Conservation (phyloP, 2,888 invertebrate genomes). For the Teleogryllus oceanicus region DNA sequence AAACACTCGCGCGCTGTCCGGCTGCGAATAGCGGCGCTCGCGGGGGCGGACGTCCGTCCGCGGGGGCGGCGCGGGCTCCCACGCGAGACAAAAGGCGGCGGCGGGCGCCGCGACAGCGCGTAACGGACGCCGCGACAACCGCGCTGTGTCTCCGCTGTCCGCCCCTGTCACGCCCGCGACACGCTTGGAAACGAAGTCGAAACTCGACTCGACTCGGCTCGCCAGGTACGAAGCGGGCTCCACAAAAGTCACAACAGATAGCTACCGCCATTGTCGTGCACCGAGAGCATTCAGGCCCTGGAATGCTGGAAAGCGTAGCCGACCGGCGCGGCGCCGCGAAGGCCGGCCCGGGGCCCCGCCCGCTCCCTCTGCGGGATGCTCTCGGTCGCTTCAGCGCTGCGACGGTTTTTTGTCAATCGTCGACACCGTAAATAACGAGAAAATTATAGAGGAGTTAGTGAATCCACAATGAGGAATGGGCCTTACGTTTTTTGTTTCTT, state of each 20-base stretch:
- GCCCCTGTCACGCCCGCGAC: background rate
- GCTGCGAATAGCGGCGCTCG: background rate
- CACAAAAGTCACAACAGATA: background rate
- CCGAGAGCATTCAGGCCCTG: background rate
- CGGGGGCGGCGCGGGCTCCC: background rate
- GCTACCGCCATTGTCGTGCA: background rate
- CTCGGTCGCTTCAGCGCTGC: too few species aligned
- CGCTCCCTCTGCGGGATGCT: too few species aligned
- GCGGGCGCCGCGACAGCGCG: background rate
- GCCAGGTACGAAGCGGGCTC: background rate
- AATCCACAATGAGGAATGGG: too few species aligned
- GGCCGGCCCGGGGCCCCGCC: too few species aligned
- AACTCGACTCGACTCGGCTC: background rate
- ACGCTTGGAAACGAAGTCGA: background rate
- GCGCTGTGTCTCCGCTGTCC: background rate
- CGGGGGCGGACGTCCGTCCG: background rate
- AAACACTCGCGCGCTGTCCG: too few species aligned
- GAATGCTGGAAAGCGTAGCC: conserved; percentile 4
- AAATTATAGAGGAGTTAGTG: too few species aligned
- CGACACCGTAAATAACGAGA: too few species aligned
- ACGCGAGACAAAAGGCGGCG: background rate
- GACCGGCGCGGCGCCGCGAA: background rate
- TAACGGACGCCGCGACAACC: background rate
- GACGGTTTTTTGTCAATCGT: too few species aligned
- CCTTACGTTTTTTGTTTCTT: too few species aligned